phyloP scores from a whole-genome alignment of 2,888 invertebrate species.

The Scotopteryx bipunctaria region DNA sequence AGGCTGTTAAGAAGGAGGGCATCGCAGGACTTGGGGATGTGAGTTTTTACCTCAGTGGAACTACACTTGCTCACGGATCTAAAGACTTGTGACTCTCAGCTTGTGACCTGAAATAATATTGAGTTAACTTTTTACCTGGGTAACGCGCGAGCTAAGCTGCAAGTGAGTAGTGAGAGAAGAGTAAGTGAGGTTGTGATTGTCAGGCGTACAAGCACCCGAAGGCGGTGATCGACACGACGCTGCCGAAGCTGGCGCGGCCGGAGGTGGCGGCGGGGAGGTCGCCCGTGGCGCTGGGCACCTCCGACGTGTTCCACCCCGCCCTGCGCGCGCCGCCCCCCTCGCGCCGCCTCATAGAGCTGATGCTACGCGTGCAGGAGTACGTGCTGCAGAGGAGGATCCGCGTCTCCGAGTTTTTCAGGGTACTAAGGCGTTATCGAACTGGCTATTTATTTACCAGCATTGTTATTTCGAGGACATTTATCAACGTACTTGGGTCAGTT shows the following conservation, averaged over 20 bases:
- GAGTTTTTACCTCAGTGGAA: conserved; percentile 28
- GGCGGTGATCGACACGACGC: conserved; percentile 85
- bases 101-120: no score
- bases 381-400: conserved; percentile 86
- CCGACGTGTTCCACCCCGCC: conserved; percentile 85
- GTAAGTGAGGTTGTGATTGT: background rate
- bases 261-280: conserved; percentile 83
- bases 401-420: conserved; percentile 87
- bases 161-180: no score
- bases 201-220: conserved; percentile 82
- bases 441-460: no score
- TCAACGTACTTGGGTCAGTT: no score
- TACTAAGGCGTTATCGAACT: conserved; percentile 40
- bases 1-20: conserved; percentile 85
- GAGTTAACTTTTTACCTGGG: no score
- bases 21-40: conserved; percentile 81
- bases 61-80: no score
- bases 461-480: no score
- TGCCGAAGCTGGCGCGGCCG: conserved; percentile 87
- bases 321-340: conserved; percentile 71
- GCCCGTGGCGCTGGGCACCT: conserved; percentile 63
- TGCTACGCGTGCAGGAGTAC: conserved; percentile 87
- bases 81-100: no score
- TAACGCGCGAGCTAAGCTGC: no score
- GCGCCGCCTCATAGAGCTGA: conserved; percentile 80